These are phyloP conservation scores for Portunus trituberculatus DNA, from an alignment of 1,140 invertebrate genomes.

Conservation along the genomic window DNA sequence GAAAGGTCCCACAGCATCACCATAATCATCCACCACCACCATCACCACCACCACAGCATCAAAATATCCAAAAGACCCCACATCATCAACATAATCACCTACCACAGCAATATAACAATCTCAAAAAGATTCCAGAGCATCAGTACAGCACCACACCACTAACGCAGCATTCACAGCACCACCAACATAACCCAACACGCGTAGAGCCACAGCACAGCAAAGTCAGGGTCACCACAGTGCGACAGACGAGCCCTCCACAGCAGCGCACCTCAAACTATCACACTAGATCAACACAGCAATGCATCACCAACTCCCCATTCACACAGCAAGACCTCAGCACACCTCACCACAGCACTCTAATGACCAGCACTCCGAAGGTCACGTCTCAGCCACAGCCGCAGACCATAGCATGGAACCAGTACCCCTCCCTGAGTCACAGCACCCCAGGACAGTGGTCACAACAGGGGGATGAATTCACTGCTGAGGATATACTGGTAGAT, in stretches of 20 bases:
- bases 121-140: too few relatives aligned
- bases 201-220: background rate
- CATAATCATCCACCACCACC: background rate
- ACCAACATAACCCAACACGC: background rate
- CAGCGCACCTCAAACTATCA: background rate
- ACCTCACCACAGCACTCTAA: too few relatives aligned
- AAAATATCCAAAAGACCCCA: background rate
- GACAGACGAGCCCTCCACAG: background rate
- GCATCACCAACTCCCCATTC: background rate
- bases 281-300: too few relatives aligned
- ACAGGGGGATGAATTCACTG: background rate
- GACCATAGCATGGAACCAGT: background rate
- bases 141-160: background rate
- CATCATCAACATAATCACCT: background rate
- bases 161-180: background rate
- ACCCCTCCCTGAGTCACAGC: background rate
- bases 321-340: too few relatives aligned
- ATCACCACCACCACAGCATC: background rate
- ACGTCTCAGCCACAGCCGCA: background rate
- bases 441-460: background rate
- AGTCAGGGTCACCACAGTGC: background rate
- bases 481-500: background rate
- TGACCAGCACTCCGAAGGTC: too few relatives aligned
- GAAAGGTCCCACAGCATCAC: background rate
- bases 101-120: background rate